phyloP scores from a whole-genome alignment of 2,888 invertebrate genomes.

The Augochlorella aurata region DNA sequence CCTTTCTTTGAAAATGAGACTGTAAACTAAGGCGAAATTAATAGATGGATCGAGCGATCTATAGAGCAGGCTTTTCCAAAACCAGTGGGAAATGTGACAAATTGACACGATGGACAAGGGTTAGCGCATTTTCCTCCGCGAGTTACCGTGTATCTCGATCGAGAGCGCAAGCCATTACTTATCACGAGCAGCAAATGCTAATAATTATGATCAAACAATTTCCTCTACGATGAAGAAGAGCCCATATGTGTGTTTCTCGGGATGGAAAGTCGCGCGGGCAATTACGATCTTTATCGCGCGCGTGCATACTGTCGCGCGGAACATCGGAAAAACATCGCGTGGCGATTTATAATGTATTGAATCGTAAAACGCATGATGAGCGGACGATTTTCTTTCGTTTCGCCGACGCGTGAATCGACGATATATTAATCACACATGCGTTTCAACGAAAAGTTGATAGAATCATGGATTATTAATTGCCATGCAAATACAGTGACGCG shows the following conservation, averaged over 20 bases:
- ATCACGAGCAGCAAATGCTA: slow-evolving; percentile 38
- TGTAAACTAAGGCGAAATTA: neutral
- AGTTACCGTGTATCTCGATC: slow-evolving; percentile 23
- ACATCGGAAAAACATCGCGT: slow-evolving; percentile 57
- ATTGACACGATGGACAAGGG: neutral
- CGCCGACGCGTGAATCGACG: slow-evolving; percentile 33
- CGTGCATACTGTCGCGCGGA: slow-evolving; percentile 20
- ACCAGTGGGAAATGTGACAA: neutral
- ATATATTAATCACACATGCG: slow-evolving; percentile 65
- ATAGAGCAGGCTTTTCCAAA: neutral
- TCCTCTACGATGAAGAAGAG: slow-evolving; percentile 8
- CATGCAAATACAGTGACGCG: slow-evolving; percentile 51
- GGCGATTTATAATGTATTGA: slow-evolving; percentile 63
- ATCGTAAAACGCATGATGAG: slow-evolving; percentile 40
- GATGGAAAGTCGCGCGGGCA: slow-evolving; percentile 40
- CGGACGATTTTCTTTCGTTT: slow-evolving; percentile 37
- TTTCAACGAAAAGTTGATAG: slow-evolving; percentile 60
- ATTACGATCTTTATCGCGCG: slow-evolving; percentile 59
- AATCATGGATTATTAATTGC: slow-evolving; percentile 57
- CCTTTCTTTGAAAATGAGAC: neutral
- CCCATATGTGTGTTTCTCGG: slow-evolving; percentile 38
- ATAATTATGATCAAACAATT: slow-evolving; percentile 56
- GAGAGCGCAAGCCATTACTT: slow-evolving; percentile 30
- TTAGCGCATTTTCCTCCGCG: slow-evolving; percentile 3
- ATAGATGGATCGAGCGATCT: neutral